Evolutionary conservation across 1,140 invertebrate genomes (phyloP).

Genomic region (Hyles vespertilio): DNA sequence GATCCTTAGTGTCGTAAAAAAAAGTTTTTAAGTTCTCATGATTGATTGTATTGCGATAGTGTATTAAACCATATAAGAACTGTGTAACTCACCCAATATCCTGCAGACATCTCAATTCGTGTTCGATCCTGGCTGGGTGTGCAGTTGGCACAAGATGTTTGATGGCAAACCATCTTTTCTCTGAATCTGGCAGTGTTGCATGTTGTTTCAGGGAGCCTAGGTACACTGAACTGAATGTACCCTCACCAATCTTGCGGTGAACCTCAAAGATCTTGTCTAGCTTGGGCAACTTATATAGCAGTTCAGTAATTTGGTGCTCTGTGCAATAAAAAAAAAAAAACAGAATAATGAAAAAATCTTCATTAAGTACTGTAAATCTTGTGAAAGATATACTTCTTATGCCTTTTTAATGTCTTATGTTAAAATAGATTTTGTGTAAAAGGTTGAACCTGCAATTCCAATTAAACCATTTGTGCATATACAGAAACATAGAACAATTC

Average conservation of each 20-base stretch:
- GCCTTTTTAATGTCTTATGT: too few species aligned
- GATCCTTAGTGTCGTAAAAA: too few species aligned
- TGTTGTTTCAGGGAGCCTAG: conserved; percentile 81
- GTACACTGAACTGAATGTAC: conserved; percentile 90
- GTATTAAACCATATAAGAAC: background rate
- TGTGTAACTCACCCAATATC: conserved; percentile 82
- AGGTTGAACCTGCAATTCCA: too few species aligned
- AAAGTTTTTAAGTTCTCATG: too few species aligned
- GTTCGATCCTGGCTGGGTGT: conserved; percentile 85
- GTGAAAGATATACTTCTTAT: too few species aligned
- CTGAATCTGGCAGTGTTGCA: conserved; percentile 63
- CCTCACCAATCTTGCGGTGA: conserved; percentile 84
- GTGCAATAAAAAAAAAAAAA: conserved; percentile 12
- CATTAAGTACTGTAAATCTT: too few species aligned
- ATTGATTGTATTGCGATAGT: too few species aligned
- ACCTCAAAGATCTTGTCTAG: conserved; percentile 81
- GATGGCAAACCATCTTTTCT: conserved; percentile 82
- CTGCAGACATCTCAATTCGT: conserved; percentile 86
- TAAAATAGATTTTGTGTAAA: too few species aligned
- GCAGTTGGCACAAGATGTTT: conserved; percentile 91
- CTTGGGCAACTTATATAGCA: conserved; percentile 77
- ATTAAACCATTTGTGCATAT: too few species aligned
- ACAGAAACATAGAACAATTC: too few species aligned
- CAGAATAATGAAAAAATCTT: background rate
- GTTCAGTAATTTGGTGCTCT: conserved; percentile 72